Percentiles rank a stretch among this genome's conserved stretches.
Conservation (phyloP, 2,888 invertebrate species). For the Pandemis cinnamomeana region DNA sequence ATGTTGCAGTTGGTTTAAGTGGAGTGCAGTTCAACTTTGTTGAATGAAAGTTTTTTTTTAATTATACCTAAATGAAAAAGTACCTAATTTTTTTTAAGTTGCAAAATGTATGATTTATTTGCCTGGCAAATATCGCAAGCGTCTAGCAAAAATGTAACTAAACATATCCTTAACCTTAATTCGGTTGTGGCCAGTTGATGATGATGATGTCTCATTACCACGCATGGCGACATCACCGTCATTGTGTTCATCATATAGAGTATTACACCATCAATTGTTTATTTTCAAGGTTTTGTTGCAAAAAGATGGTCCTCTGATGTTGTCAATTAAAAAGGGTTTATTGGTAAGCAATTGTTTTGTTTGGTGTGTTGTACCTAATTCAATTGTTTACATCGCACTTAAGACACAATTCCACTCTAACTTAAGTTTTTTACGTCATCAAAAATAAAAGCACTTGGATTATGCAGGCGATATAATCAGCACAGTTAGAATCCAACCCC, state of each 20-base stretch:
- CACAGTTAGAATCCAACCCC: conserved; percentile 70
- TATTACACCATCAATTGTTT: conserved; percentile 33
- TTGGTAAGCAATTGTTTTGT: conserved; percentile 15
- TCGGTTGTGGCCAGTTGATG: conserved; percentile 15
- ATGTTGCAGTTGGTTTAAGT: conserved; percentile 46
- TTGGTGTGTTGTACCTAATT: background rate
- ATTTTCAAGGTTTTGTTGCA: conserved; percentile 33
- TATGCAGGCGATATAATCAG: conserved; percentile 50
- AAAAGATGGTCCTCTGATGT: conserved; percentile 15
- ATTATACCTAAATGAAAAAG: no score
- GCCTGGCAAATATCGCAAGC: no score
- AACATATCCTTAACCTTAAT: conserved; percentile 37
- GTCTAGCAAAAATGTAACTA: background rate
- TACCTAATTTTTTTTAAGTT: no score
- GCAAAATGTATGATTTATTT: no score
- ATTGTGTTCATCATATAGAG: conserved; percentile 33
- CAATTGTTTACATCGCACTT: background rate
- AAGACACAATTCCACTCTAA: background rate
- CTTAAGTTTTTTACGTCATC: background rate
- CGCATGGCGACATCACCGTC: conserved; percentile 34
- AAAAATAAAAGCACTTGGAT: background rate
- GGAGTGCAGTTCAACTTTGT: conserved; percentile 50
- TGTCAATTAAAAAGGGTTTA: conserved; percentile 14
- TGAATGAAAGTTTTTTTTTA: conserved; percentile 28
- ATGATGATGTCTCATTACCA: conserved; percentile 32